phyloP scores from a whole-genome alignment of 1,140 invertebrate species.

The Cotesia vestalis region DNA sequence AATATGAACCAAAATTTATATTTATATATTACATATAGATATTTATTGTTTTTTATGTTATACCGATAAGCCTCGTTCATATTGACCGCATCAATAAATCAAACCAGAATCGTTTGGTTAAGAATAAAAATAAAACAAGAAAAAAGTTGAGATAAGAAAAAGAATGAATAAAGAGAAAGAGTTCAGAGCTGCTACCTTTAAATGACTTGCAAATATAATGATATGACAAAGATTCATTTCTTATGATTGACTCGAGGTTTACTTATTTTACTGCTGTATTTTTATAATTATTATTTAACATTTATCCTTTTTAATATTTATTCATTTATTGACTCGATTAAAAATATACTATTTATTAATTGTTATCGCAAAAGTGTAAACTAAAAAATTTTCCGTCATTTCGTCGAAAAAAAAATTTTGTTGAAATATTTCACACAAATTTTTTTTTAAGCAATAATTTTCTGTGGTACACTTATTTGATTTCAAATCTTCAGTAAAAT shows the following conservation, averaged over 20 bases:
- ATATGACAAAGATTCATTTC: conserved; percentile 28
- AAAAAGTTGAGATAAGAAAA: conserved; percentile 4
- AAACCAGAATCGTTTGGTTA: conserved; percentile 29
- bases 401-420: too few species aligned
- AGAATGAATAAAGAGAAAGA: conserved; percentile 20
- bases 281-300: background rate
- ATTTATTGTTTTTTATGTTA: conserved; percentile 21
- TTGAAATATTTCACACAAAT: too few species aligned
- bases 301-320: too few species aligned
- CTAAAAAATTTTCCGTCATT: too few species aligned
- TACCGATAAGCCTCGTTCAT: conserved; percentile 24
- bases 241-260: background rate
- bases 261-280: background rate
- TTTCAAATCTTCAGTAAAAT: too few species aligned
- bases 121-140: background rate
- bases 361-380: too few species aligned
- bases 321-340: too few species aligned
- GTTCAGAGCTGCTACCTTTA: conserved; percentile 33
- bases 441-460: too few species aligned
- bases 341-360: too few species aligned
- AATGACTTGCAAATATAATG: conserved; percentile 37
- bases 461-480: too few species aligned
- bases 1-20: background rate
- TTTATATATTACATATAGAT: background rate
- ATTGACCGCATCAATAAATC: conserved; percentile 35